Conservation (phyloP, 2,113 vertebrate species). For the Uria aalge region DNA sequence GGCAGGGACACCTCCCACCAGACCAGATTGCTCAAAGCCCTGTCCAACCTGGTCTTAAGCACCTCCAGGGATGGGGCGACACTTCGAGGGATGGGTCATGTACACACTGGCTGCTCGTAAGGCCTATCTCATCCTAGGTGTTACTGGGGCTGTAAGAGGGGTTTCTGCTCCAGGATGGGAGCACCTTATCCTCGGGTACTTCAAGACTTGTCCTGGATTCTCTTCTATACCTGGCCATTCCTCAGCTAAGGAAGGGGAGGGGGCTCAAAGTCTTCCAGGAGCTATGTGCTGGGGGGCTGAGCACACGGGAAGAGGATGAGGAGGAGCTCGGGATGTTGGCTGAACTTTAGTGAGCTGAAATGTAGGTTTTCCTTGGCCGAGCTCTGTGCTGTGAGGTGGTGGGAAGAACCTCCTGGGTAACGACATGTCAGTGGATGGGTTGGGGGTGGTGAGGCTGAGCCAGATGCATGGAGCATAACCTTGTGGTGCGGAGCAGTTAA, state of each 20-base stretch:
- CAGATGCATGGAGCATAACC: not conserved
- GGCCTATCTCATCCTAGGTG: not conserved
- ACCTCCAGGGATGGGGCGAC: not conserved
- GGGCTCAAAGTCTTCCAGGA: not conserved
- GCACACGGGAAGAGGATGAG: not conserved
- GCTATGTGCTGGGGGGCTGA: rapidly evolving
- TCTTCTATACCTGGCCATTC: not conserved
- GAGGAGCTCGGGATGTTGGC: not conserved
- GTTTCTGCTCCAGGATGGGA: not conserved
- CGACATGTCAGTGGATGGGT: too few relatives aligned
- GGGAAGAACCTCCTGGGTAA: not conserved
- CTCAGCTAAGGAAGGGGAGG: not conserved
- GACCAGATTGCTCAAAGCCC: not conserved
- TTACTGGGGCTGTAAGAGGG: rapidly evolving
- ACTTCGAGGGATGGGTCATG: not conserved
- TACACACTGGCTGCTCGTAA: rapidly evolving
- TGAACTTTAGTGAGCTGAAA: not conserved
- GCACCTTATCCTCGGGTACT: not conserved
- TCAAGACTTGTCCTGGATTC: not conserved
- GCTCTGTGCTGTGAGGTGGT: not conserved
- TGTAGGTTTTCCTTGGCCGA: not conserved
- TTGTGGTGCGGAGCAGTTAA: not conserved
- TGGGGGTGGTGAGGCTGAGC: not conserved
- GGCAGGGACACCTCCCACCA: not conserved
- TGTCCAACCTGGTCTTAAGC: not conserved